phyloP scores from a whole-genome alignment of 2,888 invertebrate genomes.

The Nemoura dubitans region DNA sequence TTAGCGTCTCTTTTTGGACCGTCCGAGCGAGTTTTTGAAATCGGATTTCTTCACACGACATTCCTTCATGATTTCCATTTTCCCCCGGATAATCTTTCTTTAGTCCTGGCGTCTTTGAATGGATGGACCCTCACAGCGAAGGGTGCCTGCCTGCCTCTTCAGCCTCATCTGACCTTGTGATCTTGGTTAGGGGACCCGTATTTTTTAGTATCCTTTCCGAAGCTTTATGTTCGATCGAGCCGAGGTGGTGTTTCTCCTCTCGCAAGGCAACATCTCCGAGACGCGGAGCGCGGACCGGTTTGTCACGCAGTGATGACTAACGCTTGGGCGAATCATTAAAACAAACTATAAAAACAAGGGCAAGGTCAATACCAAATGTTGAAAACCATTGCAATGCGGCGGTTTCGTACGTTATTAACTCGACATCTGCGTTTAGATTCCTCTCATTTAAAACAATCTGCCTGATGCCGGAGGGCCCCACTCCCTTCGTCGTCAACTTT shows the following conservation, averaged over 20 bases:
- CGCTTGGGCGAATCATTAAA: background rate
- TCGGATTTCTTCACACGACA: slow-evolving; percentile 9
- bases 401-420: background rate
- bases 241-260: background rate
- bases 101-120: background rate
- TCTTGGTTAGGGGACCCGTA: background rate
- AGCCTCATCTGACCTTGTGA: background rate
- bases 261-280: background rate
- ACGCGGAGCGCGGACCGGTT: background rate
- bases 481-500: background rate
- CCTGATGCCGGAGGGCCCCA: background rate
- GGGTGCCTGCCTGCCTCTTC: background rate
- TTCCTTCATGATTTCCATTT: slow-evolving; percentile 15
- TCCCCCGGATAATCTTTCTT: background rate
- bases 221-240: background rate
- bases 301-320: background rate
- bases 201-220: background rate
- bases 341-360: background rate
- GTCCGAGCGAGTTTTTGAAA: background rate
- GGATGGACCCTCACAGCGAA: background rate
- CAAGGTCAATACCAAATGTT: background rate
- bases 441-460: background rate
- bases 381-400: background rate
- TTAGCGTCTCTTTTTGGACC: background rate
- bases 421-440: background rate